phyloP scores from a whole-genome alignment of 2,888 invertebrate genomes.

The Pimpla rufipes region DNA sequence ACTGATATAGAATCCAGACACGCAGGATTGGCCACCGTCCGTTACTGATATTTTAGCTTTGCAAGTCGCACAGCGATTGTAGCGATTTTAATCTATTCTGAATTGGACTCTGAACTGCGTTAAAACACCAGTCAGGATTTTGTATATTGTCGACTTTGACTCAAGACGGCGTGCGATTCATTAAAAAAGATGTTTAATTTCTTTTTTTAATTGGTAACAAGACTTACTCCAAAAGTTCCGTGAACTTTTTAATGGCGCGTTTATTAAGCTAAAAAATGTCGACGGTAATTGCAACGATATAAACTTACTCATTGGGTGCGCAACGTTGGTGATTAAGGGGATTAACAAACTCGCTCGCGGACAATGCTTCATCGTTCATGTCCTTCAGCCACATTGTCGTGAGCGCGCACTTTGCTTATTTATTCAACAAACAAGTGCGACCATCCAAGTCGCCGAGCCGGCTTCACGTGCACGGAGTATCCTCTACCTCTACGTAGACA shows the following conservation, averaged over 20 bases:
- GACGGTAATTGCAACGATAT: not conserved
- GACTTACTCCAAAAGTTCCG: too few relatives aligned
- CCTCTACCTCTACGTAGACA: not conserved
- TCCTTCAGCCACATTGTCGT: slow-evolving; percentile 77
- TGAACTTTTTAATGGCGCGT: not conserved
- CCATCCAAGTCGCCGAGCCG: slow-evolving; percentile 5
- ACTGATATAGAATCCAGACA: too few relatives aligned
- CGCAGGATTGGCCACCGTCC: too few relatives aligned
- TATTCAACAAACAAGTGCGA: slow-evolving; percentile 26
- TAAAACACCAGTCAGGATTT: too few relatives aligned
- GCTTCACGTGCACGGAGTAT: slow-evolving; percentile 5
- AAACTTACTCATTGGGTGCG: slow-evolving; percentile 80
- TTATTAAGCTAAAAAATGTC: not conserved
- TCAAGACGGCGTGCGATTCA: too few relatives aligned
- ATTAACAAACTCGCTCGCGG: slow-evolving; percentile 72
- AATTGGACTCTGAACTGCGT: too few relatives aligned
- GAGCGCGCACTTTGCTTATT: slow-evolving; percentile 8
- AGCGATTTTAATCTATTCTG: too few relatives aligned
- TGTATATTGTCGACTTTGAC: too few relatives aligned
- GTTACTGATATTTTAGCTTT: too few relatives aligned
- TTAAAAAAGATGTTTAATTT: too few relatives aligned
- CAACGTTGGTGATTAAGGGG: slow-evolving; percentile 71
- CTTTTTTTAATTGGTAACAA: too few relatives aligned
- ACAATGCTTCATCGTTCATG: slow-evolving; percentile 70
- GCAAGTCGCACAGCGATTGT: too few relatives aligned